Base-by-base conservation (phyloP, 2,113 vertebrate species). In the Podarcis cretensis region DNA sequence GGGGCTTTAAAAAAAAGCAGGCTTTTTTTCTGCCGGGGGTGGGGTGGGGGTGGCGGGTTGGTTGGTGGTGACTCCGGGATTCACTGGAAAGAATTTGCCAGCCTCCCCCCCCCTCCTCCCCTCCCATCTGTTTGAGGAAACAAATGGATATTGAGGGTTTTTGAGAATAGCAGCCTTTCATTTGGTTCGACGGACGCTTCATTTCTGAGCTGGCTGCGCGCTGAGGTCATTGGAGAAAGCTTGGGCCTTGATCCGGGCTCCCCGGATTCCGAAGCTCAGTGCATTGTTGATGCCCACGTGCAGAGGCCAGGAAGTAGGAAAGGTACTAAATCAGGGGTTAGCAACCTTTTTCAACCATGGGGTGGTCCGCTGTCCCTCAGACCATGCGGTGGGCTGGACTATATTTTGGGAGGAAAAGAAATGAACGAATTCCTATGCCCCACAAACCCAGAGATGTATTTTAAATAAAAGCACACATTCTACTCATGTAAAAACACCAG, bases 121-220 rank as follows among this genome's bases (percentile, higher is more conserved):
- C 79, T 21, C 1, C 32, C 77, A 1, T 23, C 2, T 0, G 0
- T 77, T 69, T 86, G 4, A 4, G 37, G 48, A 79, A 37, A 2
- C 90, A 73, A 90, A 75, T 82, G 93, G 75, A 27, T 86, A 1
- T 32, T 84, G 82, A 32, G 54, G 89, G 2, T 21, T 32, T 54
- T 86, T 87, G 23, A 79, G 81, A 87, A 66, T 89, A 87, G 86
- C 81, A 23, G 25, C 27, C 69, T 54, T 84, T 54, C n/a, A 32
- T 68, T 10, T 40, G 80, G 76, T 59, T 3, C 59, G 63, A 89
- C 30, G 68, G 81, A 32, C n/a, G 16, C n/a, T 89, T 89, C 81
- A 76, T 78, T 89, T 84, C 76, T 89, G 30, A 88, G 63, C 81
- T 84, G 71, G 16, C 75, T 68, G 23, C n/a, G 69, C 25, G 35